Evolutionary conservation across 53 echinoderm and acorn worm genomes (phyloP), one percentile per base, ranked within the genome.

Genomic region (Arbacia lixula): DNA sequence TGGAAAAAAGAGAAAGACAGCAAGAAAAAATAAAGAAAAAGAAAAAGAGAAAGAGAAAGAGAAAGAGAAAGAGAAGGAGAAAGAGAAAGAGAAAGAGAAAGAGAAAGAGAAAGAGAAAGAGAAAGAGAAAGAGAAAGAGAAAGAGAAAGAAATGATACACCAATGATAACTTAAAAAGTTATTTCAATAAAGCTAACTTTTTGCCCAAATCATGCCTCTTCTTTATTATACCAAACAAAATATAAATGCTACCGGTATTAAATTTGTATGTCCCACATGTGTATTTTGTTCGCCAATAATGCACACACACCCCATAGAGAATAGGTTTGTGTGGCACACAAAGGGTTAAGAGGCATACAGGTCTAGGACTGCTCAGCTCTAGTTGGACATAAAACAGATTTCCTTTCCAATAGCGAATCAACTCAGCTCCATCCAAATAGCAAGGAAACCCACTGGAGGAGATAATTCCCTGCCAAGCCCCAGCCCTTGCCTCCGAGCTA

Each of bases 381-480:
- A 46, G 49, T 46, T 14, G 8, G 49, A 14, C 49, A 12, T 27
- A 69, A 27, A 14, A 69, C 17, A 14, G 26, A 46, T 27, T 43
- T 27, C 16, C 46, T 69, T 43, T 43, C n/a, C 46, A 43, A 3
- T 28, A 9, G 5, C 21, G 29, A 11, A 69, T 43, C 16, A 11
- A 43, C 69, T 69, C 16, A 43, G 25, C 27, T 43, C 20, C 14
- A 69, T 12, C 36, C 25, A 25, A 22, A 67, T 24, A 21, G 67
- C 22, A 25, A 69, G 16, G 28, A 14, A 29, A 42, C 25, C 46
- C 42, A 43, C 29, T 69, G 1, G 28, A 69, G 69, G 43, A 29
- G 43, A 69, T n/a, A 41, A 43, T 46, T 69, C 46, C 69, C 69
- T 69, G 27, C 27, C 69, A 69, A 69, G 40, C 4, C 69, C 25